Base-by-base conservation (phyloP, 1,140 invertebrate species). In the Drosophila pachea region DNA sequence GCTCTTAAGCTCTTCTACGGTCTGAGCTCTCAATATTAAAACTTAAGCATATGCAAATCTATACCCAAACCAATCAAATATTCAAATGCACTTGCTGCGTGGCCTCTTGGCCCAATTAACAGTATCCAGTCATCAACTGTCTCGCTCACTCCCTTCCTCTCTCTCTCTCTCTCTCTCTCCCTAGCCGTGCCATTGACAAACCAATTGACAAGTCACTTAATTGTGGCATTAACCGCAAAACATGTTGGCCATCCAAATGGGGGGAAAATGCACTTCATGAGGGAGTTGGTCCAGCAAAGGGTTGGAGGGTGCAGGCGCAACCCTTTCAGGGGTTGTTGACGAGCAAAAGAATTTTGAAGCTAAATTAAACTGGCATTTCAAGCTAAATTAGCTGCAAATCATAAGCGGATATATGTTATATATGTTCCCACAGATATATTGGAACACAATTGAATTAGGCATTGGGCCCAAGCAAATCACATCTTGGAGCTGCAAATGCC, bases 181-280 rank as follows among this genome's bases (percentile, higher is more conserved):
- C 22, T 22, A 3, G 1, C 3, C 22, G 22, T 22, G 22, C 22
- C 22, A 86, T 84, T 81, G 76, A 81, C 76, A 76, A 71, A 67
- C 70, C 78, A 84, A 86, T 86, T 84, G 79, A 86, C 81, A 77
- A 66, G 66, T 64, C 76, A 81, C 76, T 84, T 84, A 81, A 84
- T 81, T 82, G 73, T 67, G 68, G 52, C 68, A 67, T 63, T 73
- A 60, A 68, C 74, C 60, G 58, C 64, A 72, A 60, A 68, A 33
- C 65, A 59, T 48, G 62, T 69, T 49, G 1, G 43, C 6, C 52
- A 45, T 68, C 56, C 38, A 53, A 53, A 42, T 59, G 62, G 53
- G 53, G 53, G 22, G 29, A 42, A n/a, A 22, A 16, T 38, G 50
- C 22, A n/a, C 6, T 32, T 31, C 22, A 22, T 36, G 35, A 31